Conservation (phyloP, 2,888 invertebrate genomes). For the Idaea straminata region DNA sequence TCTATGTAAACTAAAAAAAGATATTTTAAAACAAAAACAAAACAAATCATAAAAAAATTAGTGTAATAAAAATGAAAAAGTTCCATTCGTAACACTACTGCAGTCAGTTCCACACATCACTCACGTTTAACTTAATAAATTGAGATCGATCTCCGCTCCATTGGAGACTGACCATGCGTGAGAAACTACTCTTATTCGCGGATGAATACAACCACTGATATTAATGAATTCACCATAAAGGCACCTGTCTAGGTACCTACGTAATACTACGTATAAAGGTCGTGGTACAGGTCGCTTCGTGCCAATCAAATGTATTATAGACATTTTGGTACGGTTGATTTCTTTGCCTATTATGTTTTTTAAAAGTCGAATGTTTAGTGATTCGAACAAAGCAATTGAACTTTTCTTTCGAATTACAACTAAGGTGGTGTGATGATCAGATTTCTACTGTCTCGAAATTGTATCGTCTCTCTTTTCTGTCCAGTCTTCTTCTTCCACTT, state of each 20-base stretch:
- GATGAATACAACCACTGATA: conserved; percentile 31
- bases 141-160: conserved; percentile 26
- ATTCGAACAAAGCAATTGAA: background rate
- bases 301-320: conserved; percentile 42
- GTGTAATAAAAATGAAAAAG: too few relatives aligned
- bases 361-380: background rate
- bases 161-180: conserved; percentile 33
- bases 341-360: background rate
- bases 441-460: too few relatives aligned
- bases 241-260: conserved; percentile 30
- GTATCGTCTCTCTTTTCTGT: too few relatives aligned
- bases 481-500: too few relatives aligned
- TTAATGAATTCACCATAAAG: conserved; percentile 48
- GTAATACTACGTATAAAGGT: conserved; percentile 28
- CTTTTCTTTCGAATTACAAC: background rate
- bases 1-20: too few relatives aligned
- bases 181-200: conserved; percentile 32
- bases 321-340: background rate
- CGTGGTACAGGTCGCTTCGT: conserved; percentile 38
- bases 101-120: background rate
- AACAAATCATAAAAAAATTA: too few relatives aligned
- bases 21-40: too few relatives aligned
- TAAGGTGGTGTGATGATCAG: background rate
- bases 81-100: background rate
- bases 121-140: conserved; percentile 34